Percentiles rank a stretch among this genome's conserved stretches.
These are phyloP conservation scores for Drosophila nr. fundita DNA, from an alignment of 2,888 invertebrate genomes.

Conservation along the genomic window DNA sequence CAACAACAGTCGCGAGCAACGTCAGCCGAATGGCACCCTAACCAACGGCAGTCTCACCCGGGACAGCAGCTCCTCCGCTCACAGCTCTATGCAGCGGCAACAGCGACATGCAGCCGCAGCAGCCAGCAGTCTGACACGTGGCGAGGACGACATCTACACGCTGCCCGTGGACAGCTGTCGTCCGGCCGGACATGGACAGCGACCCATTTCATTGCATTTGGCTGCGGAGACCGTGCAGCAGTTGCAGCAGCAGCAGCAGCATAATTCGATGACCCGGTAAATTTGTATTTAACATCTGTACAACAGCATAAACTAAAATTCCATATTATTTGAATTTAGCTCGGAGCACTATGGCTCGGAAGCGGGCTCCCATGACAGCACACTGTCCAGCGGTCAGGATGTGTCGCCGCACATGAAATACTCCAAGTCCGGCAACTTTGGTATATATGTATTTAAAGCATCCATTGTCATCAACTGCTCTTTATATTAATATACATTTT, in stretches of 20 bases:
- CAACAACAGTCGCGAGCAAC: slow-evolving; percentile 81
- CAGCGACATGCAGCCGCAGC: slow-evolving; percentile 51
- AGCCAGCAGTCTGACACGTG: slow-evolving; percentile 48
- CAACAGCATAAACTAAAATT: neutral
- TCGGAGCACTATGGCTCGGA: slow-evolving; percentile 82
- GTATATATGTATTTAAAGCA: slow-evolving; percentile 82
- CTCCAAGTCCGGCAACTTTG: slow-evolving; percentile 83
- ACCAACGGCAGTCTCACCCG: slow-evolving; percentile 79
- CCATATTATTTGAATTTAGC: slow-evolving; percentile 32
- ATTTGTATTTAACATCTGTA: neutral
- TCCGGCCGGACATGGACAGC: slow-evolving; percentile 62
- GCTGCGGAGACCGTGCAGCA: slow-evolving; percentile 70
- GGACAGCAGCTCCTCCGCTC: slow-evolving; percentile 63
- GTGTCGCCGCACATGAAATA: slow-evolving; percentile 79
- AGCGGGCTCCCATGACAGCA: slow-evolving; percentile 80
- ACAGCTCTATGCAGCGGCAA: slow-evolving; percentile 68
- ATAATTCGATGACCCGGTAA: slow-evolving; percentile 82
- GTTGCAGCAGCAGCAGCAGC: slow-evolving; percentile 49
- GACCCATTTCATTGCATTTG: slow-evolving; percentile 76
- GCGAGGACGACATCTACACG: slow-evolving; percentile 84
- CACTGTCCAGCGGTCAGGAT: slow-evolving; percentile 72
- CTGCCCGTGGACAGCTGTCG: slow-evolving; percentile 83
- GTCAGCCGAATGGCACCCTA: slow-evolving; percentile 72
- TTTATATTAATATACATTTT: slow-evolving; percentile 19
- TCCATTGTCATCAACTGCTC: neutral